A percentile compares a stretch with the other conserved stretches of the same genome.
These are phyloP conservation scores for Dipodomys ordii DNA, from an alignment of 2,113 vertebrate genomes.

Conservation along the genomic window DNA sequence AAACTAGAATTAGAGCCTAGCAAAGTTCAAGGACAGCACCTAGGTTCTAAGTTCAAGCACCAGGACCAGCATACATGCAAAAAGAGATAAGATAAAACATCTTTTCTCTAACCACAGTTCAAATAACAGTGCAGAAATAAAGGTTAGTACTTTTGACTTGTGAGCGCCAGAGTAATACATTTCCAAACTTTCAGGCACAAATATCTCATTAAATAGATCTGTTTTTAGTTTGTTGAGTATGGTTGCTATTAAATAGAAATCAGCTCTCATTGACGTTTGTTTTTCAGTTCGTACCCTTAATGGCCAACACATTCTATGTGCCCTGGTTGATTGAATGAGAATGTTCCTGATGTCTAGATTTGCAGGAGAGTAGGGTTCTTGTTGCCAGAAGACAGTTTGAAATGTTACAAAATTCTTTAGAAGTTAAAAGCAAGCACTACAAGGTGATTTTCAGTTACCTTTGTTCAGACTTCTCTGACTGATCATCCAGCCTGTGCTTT, in stretches of 20 bases:
- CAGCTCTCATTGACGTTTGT: background rate
- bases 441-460: background rate
- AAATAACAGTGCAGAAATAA: background rate
- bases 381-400: background rate
- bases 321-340: background rate
- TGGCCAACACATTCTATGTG: background rate
- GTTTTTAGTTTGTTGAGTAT: slow-evolving; percentile 57
- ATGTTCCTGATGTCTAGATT: background rate
- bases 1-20: too few species aligned
- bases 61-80: too few species aligned
- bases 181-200: slow-evolving; percentile 30
- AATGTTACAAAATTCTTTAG: background rate
- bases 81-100: too few species aligned
- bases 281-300: background rate
- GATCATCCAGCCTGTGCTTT: background rate
- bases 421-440: background rate
- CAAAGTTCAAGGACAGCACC: too few species aligned
- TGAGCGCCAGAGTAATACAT: background rate
- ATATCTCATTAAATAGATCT: slow-evolving; percentile 42
- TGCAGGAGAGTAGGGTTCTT: background rate
- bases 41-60: too few species aligned
- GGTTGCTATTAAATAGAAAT: slow-evolving; percentile 46
- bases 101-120: background rate
- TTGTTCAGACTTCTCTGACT: background rate
- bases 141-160: background rate